Evolutionary conservation across 2,888 invertebrate species (phyloP).

Genomic region (Lissocephala sabroskyi): DNA sequence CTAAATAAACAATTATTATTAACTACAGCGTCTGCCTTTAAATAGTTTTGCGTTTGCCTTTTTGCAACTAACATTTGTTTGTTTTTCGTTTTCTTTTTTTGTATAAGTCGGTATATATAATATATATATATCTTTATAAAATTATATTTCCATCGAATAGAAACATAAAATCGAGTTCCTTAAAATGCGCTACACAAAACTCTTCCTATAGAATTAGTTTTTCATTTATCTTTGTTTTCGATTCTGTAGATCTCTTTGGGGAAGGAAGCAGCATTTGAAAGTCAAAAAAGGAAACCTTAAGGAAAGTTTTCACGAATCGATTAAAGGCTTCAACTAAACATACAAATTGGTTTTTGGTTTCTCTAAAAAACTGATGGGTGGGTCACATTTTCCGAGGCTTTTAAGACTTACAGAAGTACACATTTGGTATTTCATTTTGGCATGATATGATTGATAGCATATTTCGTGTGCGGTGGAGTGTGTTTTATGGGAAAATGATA

Average conservation of each 20-base stretch:
- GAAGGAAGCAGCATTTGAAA: slow-evolving; percentile 3
- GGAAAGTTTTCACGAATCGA: slow-evolving; percentile 16
- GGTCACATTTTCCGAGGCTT: slow-evolving; percentile 47
- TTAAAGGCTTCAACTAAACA: slow-evolving; percentile 7
- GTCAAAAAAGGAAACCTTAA: slow-evolving; percentile 23
- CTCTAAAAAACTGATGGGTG: slow-evolving; percentile 42
- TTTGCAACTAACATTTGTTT: slow-evolving; percentile 31
- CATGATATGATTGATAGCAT: slow-evolving; percentile 24
- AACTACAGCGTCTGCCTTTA: slow-evolving; percentile 54
- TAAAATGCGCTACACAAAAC: slow-evolving; percentile 17
- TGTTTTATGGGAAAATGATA: not conserved
- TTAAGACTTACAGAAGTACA: slow-evolving; percentile 17
- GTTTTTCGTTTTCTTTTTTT: slow-evolving; percentile 32
- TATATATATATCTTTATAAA: slow-evolving; percentile 31
- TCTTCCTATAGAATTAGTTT: no score
- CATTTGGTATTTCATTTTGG: slow-evolving; percentile 16
- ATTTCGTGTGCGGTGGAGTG: slow-evolving; percentile 8
- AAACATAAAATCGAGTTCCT: slow-evolving; percentile 2
- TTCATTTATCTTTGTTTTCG: no score
- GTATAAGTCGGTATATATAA: slow-evolving; percentile 47
- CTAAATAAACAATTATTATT: slow-evolving; percentile 46
- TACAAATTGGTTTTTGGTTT: slow-evolving; percentile 14
- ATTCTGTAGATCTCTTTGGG: not conserved
- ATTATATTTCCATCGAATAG: slow-evolving; percentile 10
- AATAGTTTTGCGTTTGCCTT: slow-evolving; percentile 31